Conservation (phyloP, 2,113 vertebrate genomes). For the Sciurus niger region DNA sequence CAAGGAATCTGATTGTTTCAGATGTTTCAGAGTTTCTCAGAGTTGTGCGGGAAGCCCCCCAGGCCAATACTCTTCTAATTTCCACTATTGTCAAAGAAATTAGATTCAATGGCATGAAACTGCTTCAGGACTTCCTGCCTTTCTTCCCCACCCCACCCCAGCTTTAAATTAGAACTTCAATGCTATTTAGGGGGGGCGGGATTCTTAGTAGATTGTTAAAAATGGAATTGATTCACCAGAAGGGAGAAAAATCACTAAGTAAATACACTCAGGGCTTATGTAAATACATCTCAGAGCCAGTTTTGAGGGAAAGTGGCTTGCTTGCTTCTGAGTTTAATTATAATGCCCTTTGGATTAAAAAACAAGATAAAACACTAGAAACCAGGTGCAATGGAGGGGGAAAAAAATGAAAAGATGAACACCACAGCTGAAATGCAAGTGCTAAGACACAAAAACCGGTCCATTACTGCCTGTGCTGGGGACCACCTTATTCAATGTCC, state of each 20-base stretch:
- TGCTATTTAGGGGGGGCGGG: constrained; percentile 54
- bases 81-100: constrained; percentile 78
- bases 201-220: constrained; percentile 69
- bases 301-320: constrained; percentile 59
- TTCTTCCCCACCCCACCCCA: background rate
- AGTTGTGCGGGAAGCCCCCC: constrained; percentile 54
- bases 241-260: constrained; percentile 42
- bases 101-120: constrained; percentile 76
- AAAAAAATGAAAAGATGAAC: constrained; percentile 3
- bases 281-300: constrained; percentile 73
- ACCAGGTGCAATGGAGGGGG: background rate
- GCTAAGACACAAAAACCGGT: background rate
- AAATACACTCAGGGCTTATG: constrained; percentile 36
- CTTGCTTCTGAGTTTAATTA: constrained; percentile 60
- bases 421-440: background rate
- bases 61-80: constrained; percentile 75
- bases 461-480: background rate
- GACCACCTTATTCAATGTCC: background rate
- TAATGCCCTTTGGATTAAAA: constrained; percentile 70
- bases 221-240: constrained; percentile 69
- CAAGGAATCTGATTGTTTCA: constrained; percentile 43
- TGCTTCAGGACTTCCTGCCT: constrained; percentile 55
- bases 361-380: constrained; percentile 61
- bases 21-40: constrained; percentile 76
- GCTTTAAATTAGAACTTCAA: constrained; percentile 54